phyloP scores from a whole-genome alignment of 2,113 vertebrate species.

The Xenopus laevis region DNA sequence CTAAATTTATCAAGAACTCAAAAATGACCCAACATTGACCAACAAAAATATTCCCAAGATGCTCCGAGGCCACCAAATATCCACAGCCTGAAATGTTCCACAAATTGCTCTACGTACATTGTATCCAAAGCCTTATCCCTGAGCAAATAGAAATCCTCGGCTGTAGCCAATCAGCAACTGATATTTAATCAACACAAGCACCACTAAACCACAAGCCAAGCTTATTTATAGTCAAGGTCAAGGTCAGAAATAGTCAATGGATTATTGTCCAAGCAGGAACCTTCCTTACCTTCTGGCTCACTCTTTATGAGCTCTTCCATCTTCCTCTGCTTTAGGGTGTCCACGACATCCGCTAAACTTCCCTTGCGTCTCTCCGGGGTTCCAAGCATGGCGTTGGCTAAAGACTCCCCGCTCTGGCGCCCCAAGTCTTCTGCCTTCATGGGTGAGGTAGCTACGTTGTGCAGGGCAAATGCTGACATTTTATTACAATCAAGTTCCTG shows the following conservation, averaged over 20 bases:
- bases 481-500: constrained; percentile 93
- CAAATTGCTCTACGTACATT: too few relatives aligned
- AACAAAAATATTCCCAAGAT: too few relatives aligned
- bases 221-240: not conserved
- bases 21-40: too few relatives aligned
- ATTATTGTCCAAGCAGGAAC: too few relatives aligned
- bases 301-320: constrained; percentile 99
- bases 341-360: constrained; percentile 94
- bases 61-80: too few relatives aligned
- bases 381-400: constrained; percentile 76
- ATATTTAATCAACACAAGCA: not conserved
- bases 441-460: constrained; percentile 98
- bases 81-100: too few relatives aligned
- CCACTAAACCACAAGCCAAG: not conserved
- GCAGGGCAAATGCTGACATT: constrained; percentile 89
- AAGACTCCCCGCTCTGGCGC: constrained; percentile 80
- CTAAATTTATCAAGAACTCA: too few relatives aligned
- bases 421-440: constrained; percentile 89
- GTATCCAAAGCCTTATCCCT: not conserved
- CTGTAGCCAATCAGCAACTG: not conserved
- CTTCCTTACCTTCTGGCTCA: constrained; percentile 93
- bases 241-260: not conserved
- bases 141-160: not conserved
- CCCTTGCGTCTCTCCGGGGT: constrained; percentile 96
- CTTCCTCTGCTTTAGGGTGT: constrained; percentile 97